Evolutionary conservation across 2,888 invertebrate genomes (phyloP), one percentile per base, ranked within the genome.

Genomic region (Nymphalis c-album): DNA sequence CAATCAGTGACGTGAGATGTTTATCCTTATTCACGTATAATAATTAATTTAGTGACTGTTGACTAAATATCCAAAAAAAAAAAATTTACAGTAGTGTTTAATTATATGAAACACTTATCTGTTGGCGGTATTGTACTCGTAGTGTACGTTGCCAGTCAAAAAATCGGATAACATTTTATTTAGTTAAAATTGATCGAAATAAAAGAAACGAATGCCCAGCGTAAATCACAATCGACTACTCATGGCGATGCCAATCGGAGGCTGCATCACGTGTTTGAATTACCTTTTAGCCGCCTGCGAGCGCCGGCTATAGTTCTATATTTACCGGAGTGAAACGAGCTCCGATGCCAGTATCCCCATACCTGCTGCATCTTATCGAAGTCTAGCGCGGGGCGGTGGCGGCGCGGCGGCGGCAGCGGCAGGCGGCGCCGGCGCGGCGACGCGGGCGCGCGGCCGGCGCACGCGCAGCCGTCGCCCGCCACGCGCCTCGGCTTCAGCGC

Each of bases 301-400:
- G 51, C 5, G 26, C 7, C 31, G 17, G 7, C 16, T 6, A 10
- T 51, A 17, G 31, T 31, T 55, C 17, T 31, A 26, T 55, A 55
- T 16, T 17, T 6, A 26, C 2, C 3, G 10, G 13, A 10, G 13
- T 40, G 10, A 40, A 7, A 48, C 18, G 47, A 0, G 10, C 47
- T n/a, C 35, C 3, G 35, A 8, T 40, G 10, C 35, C 35, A 17
- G 26, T 1, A 6, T 8, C 8, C 2, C 7, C n/a, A 45, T 92
- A 97, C 97, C 96, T 97, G 97, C 93, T 98, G 98, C 98, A 98
- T 98, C 93, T 98, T 98, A 90, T 98, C 98, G 87, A 98, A 98
- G 93, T 98, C 98, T 82, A 98, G 94, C 89, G 97, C 97, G 76
- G 98, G 98, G 84, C 98, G 94, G 87, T 96, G 95, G 31, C 94